phyloP scores from a whole-genome alignment of 1,140 invertebrate genomes.

The Cotesia vestalis region DNA sequence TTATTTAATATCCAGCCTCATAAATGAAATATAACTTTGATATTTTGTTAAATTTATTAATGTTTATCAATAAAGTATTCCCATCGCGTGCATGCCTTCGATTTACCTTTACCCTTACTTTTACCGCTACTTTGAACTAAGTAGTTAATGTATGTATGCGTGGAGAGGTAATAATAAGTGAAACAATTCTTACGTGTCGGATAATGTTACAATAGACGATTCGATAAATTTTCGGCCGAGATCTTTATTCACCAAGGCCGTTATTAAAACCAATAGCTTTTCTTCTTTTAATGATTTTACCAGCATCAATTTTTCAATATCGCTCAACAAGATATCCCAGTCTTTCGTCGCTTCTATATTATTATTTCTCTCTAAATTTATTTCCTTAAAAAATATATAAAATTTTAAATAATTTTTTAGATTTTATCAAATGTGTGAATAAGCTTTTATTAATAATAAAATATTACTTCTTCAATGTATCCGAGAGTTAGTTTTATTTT shows the following conservation, averaged over 20 bases:
- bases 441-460: not conserved
- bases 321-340: slow-evolving; percentile 71
- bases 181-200: slow-evolving; percentile 70
- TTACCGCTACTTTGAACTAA: too few relatives aligned
- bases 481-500: slow-evolving; percentile 10
- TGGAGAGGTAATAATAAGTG: not conserved
- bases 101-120: too few relatives aligned
- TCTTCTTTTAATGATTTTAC: slow-evolving; percentile 83
- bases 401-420: not conserved
- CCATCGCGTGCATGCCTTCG: too few relatives aligned
- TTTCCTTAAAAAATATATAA: slow-evolving; percentile 56
- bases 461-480: slow-evolving; percentile 1
- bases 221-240: slow-evolving; percentile 83
- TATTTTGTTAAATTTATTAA: too few relatives aligned
- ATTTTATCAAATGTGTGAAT: not conserved
- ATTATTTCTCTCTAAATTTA: slow-evolving; percentile 66
- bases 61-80: too few relatives aligned
- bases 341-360: slow-evolving; percentile 58
- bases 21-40: too few relatives aligned
- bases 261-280: slow-evolving; percentile 81
- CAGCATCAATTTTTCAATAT: slow-evolving; percentile 85
- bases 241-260: slow-evolving; percentile 79
- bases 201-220: slow-evolving; percentile 72
- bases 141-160: too few relatives aligned
- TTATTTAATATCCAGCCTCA: not conserved